Base-by-base conservation (phyloP, 1,140 invertebrate species). In the Centruroides vittatus region DNA sequence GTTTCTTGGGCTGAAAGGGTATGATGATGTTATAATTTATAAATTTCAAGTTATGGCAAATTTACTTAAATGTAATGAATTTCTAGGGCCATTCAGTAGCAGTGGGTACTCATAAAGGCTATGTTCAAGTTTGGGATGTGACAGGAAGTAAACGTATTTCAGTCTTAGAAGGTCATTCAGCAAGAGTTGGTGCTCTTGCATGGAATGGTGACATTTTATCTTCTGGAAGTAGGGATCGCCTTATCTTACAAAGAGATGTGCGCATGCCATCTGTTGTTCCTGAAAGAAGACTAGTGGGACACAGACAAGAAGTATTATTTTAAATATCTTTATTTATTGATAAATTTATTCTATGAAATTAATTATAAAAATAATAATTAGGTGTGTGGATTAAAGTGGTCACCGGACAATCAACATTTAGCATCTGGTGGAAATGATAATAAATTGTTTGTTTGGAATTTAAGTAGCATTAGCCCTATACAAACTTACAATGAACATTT, bases 361-460 rank as follows among this genome's bases (percentile, higher is more conserved):
- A 41, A 6, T 41, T 8, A 41, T 41, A 41, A 41, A 41, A 6
- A 41, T 41, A 41, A 6, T 5, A 6, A 56, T 23, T 61, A 81
- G 80, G 82, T 86, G 51, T 99, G 97, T 78, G 97, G 97, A 0
- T 74, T 99, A 4, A 99, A 99, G 75, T 99, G 96, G 97, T 99
- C 96, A 11, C 96, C 96, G 0, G 96, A 99, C 74, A 94, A 95
- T 69, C 93, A 98, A 73, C 93, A 95, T 73, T 77, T 99, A 46
- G 97, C 97, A 0, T 98, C 93, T 6, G 96, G 97, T 51, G 97
- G 97, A 46, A 99, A 99, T 76, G 97, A 99, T 75, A 99, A 99
- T 77, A 86, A 94, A 66, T 77, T 99, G 5, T 93, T 95, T 74
- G 93, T 99, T 2, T 99, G 97, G 97, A 97, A 95, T 73, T 76